Evolutionary conservation across 1,140 invertebrate genomes (phyloP).

Genomic region (Cherax destructor): DNA sequence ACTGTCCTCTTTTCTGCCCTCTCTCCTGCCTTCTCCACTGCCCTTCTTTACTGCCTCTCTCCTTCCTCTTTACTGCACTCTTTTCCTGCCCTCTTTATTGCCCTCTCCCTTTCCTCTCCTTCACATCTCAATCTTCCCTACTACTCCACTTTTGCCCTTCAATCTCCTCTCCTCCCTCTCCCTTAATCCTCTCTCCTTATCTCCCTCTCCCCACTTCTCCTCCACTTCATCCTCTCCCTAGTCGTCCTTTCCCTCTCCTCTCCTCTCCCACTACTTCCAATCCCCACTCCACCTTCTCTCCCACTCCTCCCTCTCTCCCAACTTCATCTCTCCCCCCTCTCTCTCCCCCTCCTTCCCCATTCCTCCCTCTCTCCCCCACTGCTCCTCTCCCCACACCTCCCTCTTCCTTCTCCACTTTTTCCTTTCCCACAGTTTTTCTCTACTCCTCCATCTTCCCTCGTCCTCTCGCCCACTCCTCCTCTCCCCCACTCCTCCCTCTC

Average conservation of each 20-base stretch:
- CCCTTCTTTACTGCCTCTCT: background rate
- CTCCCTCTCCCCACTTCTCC: background rate
- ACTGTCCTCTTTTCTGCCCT: background rate
- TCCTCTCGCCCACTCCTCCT: background rate
- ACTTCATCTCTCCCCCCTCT: background rate
- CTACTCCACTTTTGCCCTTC: background rate
- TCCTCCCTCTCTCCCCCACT: background rate
- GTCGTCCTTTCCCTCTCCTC: background rate
- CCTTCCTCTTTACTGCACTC: background rate
- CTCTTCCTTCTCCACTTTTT: background rate
- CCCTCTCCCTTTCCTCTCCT: background rate
- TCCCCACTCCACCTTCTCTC: background rate
- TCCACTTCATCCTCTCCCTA: background rate
- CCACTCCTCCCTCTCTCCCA: background rate
- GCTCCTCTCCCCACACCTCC: background rate
- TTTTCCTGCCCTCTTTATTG: background rate
- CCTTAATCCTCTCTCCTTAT: background rate
- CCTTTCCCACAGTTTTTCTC: background rate
- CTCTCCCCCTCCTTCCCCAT: background rate
- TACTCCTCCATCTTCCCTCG: background rate
- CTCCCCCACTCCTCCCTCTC: background rate
- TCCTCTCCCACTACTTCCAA: background rate
- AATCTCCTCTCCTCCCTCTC: background rate
- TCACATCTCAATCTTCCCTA: background rate
- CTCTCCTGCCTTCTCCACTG: background rate